Evolutionary conservation across 2,113 vertebrate genomes (phyloP).

Genomic region (Trichechus manatus): DNA sequence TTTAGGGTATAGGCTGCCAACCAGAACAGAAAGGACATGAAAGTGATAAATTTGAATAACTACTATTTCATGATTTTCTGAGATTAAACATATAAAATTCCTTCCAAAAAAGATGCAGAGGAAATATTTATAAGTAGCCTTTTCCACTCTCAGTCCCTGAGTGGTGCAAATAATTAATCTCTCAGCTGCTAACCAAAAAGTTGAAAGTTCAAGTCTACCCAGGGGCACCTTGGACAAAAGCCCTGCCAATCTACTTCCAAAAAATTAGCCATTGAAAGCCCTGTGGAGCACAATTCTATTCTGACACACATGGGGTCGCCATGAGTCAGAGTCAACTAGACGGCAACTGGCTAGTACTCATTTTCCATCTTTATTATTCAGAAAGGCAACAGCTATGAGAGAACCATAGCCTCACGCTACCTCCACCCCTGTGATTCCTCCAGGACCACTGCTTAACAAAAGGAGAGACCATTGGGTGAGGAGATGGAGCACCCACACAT

Average conservation of each 20-base stretch:
- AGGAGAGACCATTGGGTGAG: background rate
- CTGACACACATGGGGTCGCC: background rate
- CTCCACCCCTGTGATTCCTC: background rate
- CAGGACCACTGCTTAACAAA: background rate
- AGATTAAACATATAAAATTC: background rate
- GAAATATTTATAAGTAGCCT: background rate
- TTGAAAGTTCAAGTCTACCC: background rate
- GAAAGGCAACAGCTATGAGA: background rate
- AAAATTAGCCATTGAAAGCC: background rate
- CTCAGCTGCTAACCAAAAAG: background rate
- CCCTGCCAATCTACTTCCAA: background rate
- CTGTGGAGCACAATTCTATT: background rate
- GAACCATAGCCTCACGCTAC: background rate
- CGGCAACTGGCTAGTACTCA: background rate
- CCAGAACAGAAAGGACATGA: slow-evolving; percentile 68
- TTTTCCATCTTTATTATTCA: slow-evolving; percentile 47
- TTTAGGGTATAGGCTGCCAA: slow-evolving; percentile 67
- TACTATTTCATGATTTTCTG: background rate
- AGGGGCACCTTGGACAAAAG: background rate
- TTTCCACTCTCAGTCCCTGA: background rate
- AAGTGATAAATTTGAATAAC: background rate
- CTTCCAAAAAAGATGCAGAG: background rate
- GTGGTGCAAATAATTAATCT: background rate
- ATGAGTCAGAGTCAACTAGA: background rate
- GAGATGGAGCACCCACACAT: background rate